Base-by-base conservation (phyloP, 1,140 invertebrate genomes). In the Hermetia illucens region DNA sequence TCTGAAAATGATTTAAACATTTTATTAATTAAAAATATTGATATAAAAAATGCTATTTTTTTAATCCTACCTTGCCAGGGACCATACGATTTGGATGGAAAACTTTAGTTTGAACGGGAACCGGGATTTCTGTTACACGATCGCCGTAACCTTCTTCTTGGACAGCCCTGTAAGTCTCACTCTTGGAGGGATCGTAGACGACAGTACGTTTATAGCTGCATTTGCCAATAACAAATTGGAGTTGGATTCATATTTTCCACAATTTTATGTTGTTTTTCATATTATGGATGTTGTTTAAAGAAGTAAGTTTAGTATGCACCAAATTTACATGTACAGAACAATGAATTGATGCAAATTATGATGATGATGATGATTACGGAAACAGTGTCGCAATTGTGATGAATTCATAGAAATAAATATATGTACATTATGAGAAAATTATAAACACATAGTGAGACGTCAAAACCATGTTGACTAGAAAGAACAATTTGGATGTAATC, bases 151-250 rank as follows among this genome's bases (percentile, higher is more conserved):
- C 68, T 44, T 79, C 74, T 61, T 87, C 82, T 63, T 84, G 79
- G 30, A 87, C 71, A 49, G 78, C 81, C 67, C 77, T 80, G 70
- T 75, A 85, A 18, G 82, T 83, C 58, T 86, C 82, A 55, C 81
- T 85, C 64, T 82, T 79, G 58, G 77, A 76, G 44, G 82, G 83
- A 68, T 86, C 82, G 66, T 79, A 87, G 50, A 72, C 72, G 48
- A 76, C 61, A 46, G 79, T 75, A 63, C 74, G 75, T 72, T 75
- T 81, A 61, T 69, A 66, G 52, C 69, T 64, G 52, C 45, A 20
- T n/a, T 29, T n/a, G 21, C 32, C 34, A 33, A 33, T 9, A 27
- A n/a, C 8, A 9, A 27, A 9, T 27, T 27, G 8, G 24, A 8
- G 24, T 9, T 27, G 24, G 24, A 9, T 27, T 8, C n/a, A 9